A percentile compares a stretch with the other conserved stretches of the same genome.
These are phyloP conservation scores for Tapirus terrestris DNA, from an alignment of 2,113 vertebrate species.

Conservation along the genomic window DNA sequence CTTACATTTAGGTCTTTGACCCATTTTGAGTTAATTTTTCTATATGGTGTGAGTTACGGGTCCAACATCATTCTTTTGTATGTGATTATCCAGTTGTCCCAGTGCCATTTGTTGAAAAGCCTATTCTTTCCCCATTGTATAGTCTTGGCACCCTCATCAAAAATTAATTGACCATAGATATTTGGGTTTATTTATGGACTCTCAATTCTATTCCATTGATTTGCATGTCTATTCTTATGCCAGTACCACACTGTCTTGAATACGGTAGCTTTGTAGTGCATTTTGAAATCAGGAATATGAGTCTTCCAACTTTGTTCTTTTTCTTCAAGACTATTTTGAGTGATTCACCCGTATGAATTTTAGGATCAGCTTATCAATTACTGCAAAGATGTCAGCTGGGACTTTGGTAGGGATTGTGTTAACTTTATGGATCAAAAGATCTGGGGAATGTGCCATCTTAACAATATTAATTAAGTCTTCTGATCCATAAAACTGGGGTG, in stretches of 20 bases:
- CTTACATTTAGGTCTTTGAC: no score
- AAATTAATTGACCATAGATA: no score
- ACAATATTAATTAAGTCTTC: not conserved
- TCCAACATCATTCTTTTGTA: no score
- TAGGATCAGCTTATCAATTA: not conserved
- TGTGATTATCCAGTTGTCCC: no score
- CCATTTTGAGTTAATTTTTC: no score
- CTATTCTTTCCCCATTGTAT: no score
- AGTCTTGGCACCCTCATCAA: no score
- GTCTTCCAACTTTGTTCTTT: not conserved
- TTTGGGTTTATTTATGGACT: no score
- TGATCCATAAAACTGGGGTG: not conserved
- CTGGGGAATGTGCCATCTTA: not conserved
- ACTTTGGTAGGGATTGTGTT: not conserved
- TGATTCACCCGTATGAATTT: not conserved
- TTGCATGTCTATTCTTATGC: no score
- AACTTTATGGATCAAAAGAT: conserved; percentile 1
- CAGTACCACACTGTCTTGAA: not conserved
- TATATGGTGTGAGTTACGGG: no score
- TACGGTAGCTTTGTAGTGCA: not conserved
- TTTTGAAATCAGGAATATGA: conserved; percentile 11
- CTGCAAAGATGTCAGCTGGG: not conserved
- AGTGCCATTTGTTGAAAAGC: no score
- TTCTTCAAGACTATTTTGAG: not conserved
- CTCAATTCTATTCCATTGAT: no score